Conservation (phyloP, 2,888 invertebrate genomes). For the Scaptomyza tumidula region DNA sequence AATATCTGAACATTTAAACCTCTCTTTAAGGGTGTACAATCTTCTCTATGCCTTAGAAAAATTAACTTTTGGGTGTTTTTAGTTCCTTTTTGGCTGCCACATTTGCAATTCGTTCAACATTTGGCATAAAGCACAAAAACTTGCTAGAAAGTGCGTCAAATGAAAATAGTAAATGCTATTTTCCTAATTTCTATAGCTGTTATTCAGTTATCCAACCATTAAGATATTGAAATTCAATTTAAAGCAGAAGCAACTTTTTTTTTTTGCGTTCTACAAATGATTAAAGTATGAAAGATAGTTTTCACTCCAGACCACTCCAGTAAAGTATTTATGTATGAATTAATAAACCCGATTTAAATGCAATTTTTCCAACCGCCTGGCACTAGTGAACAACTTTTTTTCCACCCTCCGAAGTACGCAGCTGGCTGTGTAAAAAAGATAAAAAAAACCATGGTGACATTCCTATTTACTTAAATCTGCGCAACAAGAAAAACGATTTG, state of each 20-base stretch:
- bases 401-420: slow-evolving; percentile 8
- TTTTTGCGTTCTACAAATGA: neutral
- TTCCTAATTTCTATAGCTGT: neutral
- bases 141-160: neutral
- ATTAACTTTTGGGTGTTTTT: neutral
- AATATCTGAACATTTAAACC: too few species aligned
- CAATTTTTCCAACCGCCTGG: neutral
- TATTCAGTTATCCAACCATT: slow-evolving; percentile 1
- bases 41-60: neutral
- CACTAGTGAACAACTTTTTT: slow-evolving; percentile 4
- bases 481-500: slow-evolving; percentile 60
- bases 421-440: neutral
- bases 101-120: slow-evolving; percentile 14
- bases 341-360: slow-evolving; percentile 47
- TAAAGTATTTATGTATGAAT: slow-evolving; percentile 34
- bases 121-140: slow-evolving; percentile 3
- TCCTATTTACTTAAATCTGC: slow-evolving; percentile 67
- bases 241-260: neutral
- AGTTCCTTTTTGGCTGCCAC: too few species aligned
- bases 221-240: slow-evolving; percentile 4
- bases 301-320: neutral
- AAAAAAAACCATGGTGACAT: slow-evolving; percentile 40
- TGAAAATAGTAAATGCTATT: neutral
- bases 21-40: neutral
- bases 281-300: neutral